A percentile compares a stretch with the other conserved stretches of the same genome.
phyloP scores from a whole-genome alignment of 2,797 vertebrate species.

The Microtus obscurus region DNA sequence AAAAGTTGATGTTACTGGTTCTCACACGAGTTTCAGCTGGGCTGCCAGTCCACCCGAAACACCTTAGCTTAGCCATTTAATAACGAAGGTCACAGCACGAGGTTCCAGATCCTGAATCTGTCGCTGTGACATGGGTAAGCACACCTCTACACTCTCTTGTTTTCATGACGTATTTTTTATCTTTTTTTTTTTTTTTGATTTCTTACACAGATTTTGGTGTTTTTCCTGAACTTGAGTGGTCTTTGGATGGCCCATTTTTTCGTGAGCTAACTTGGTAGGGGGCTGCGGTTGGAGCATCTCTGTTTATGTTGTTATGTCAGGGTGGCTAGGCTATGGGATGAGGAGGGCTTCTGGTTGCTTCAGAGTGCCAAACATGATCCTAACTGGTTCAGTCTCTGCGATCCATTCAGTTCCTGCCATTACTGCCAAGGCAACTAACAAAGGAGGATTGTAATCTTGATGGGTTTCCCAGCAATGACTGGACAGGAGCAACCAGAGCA shows the following conservation, averaged over 20 bases:
- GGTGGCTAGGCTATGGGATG: background rate
- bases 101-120: constrained; percentile 54
- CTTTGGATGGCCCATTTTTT: background rate
- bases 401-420: constrained; percentile 69
- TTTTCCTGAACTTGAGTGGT: background rate
- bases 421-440: constrained; percentile 77
- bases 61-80: constrained; percentile 71
- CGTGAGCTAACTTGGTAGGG: background rate
- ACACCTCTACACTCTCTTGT: rapidly evolving
- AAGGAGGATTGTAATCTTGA: constrained; percentile 77
- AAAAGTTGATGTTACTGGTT: background rate
- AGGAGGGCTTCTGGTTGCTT: constrained; percentile 27
- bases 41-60: constrained; percentile 74
- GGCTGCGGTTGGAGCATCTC: background rate
- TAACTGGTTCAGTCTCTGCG: constrained; percentile 70
- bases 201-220: background rate
- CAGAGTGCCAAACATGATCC: constrained; percentile 43
- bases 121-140: background rate
- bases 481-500: constrained; percentile 60
- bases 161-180: background rate
- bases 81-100: constrained; percentile 33
- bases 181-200: background rate
- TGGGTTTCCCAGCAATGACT: constrained; percentile 79
- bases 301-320: background rate
- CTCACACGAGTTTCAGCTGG: constrained; percentile 78